These are phyloP conservation scores for Scaptomyza parva DNA, from an alignment of 2,888 invertebrate species.

Conservation along the genomic window DNA sequence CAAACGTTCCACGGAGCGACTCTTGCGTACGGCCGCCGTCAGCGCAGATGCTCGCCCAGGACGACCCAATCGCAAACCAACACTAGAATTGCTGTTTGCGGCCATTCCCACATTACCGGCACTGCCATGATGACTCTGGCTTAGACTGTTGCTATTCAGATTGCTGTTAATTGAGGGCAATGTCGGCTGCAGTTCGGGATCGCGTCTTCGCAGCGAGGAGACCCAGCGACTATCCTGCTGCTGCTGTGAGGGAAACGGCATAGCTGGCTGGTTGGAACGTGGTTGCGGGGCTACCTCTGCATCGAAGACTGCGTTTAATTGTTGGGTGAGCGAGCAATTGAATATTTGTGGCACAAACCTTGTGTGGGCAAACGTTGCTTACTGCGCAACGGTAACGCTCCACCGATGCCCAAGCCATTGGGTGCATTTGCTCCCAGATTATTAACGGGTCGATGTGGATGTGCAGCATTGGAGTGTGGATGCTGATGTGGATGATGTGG, in stretches of 20 bases:
- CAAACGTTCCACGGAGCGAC: constrained; percentile 84
- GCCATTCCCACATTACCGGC: constrained; percentile 85
- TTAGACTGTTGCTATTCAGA: constrained; percentile 60
- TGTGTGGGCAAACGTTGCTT: constrained; percentile 84
- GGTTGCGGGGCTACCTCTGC: constrained; percentile 85
- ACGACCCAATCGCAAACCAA: constrained; percentile 73
- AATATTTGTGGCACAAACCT: constrained; percentile 71
- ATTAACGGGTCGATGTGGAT: constrained; percentile 62
- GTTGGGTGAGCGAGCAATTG: constrained; percentile 44
- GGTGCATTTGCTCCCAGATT: constrained; percentile 69
- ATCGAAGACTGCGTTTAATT: constrained; percentile 72
- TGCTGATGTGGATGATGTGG: constrained; percentile 35
- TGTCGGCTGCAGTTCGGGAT: constrained; percentile 88
- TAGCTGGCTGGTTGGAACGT: constrained; percentile 71
- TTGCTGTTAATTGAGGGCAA: constrained; percentile 87
- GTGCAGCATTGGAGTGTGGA: constrained; percentile 9
- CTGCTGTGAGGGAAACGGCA: constrained; percentile 82
- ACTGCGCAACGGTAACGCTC: constrained; percentile 66
- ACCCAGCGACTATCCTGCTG: constrained; percentile 88
- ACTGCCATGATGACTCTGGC: constrained; percentile 82
- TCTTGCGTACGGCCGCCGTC: constrained; percentile 83
- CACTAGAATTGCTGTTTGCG: constrained; percentile 50
- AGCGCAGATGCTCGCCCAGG: constrained; percentile 75
- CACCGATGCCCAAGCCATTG: constrained; percentile 67
- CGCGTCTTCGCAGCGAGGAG: constrained; percentile 88